These are phyloP conservation scores for Nixonia krombeini DNA, from an alignment of 1,140 invertebrate genomes.

Conservation along the genomic window DNA sequence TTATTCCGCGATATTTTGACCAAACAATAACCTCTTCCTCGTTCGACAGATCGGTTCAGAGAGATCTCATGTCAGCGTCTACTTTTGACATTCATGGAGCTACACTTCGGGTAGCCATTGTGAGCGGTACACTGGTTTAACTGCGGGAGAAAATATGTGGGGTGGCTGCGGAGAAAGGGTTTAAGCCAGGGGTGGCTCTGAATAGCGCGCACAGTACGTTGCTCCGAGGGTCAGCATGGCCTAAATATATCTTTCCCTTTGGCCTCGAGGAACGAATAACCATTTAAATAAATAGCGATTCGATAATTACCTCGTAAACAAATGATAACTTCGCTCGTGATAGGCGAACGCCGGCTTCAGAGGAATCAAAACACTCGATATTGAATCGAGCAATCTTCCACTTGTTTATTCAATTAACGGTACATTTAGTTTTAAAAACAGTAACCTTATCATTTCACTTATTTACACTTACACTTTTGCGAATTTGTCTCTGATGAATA, in stretches of 20 bases:
- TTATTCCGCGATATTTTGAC: background rate
- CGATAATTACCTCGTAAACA: slow-evolving; percentile 23
- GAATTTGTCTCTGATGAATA: no score
- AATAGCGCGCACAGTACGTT: slow-evolving; percentile 21
- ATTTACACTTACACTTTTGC: no score
- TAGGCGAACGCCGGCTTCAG: no score
- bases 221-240: slow-evolving; percentile 23
- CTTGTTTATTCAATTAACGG: no score
- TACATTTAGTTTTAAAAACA: no score
- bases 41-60: background rate
- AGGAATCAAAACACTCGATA: no score
- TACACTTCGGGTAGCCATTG: slow-evolving; percentile 5
- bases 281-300: slow-evolving; percentile 23
- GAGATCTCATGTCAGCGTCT: background rate
- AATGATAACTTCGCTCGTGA: background rate
- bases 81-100: no score
- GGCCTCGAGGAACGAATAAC: no score
- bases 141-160: slow-evolving; percentile 18
- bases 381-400: no score
- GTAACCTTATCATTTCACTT: no score
- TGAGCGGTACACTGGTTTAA: slow-evolving; percentile 4
- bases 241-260: slow-evolving; percentile 29
- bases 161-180: slow-evolving; percentile 28
- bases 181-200: slow-evolving; percentile 29
- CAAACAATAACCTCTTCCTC: background rate